Evolutionary conservation across 1,140 invertebrate genomes (phyloP).

Genomic region (Hermetia illucens): DNA sequence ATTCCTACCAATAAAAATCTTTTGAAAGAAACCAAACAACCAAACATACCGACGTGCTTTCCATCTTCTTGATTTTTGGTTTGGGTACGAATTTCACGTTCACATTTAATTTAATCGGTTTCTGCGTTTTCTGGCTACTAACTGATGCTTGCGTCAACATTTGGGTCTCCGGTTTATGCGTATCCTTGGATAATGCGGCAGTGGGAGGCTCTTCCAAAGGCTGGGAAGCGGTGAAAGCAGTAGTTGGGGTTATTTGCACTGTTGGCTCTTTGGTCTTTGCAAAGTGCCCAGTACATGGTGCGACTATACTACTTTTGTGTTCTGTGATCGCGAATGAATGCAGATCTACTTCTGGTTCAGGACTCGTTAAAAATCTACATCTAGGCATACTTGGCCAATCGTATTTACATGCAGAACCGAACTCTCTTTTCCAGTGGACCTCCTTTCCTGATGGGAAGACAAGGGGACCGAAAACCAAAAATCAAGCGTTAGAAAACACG

Average conservation of each 20-base stretch:
- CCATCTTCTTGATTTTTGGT: constrained; percentile 31
- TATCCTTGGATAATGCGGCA: constrained; percentile 38
- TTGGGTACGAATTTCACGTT: constrained; percentile 62
- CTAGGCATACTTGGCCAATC: constrained; percentile 17
- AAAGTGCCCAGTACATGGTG: constrained; percentile 8
- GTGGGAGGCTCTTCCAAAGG: constrained; percentile 43
- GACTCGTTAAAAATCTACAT: constrained; percentile 18
- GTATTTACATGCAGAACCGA: constrained; percentile 10
- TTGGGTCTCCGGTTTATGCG: constrained; percentile 31
- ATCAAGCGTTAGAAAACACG: no score
- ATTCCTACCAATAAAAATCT: constrained; percentile 29
- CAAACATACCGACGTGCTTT: constrained; percentile 16
- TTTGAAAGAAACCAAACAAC: constrained; percentile 20
- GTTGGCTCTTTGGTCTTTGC: constrained; percentile 11
- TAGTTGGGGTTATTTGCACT: constrained; percentile 14
- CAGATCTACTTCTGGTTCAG: constrained; percentile 13
- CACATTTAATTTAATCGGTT: constrained; percentile 62
- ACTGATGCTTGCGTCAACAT: constrained; percentile 36
- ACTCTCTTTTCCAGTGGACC: constrained; percentile 6
- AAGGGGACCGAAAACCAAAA: not conserved
- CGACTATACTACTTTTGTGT: no score
- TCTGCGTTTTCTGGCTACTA: constrained; percentile 46
- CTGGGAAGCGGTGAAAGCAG: constrained; percentile 35
- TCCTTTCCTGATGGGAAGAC: not conserved
- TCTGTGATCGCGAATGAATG: no score